A percentile compares a stretch with the other conserved stretches of the same genome.
phyloP scores from a whole-genome alignment of 2,113 vertebrate genomes.

The Sinocyclocheilus maitianheensis region DNA sequence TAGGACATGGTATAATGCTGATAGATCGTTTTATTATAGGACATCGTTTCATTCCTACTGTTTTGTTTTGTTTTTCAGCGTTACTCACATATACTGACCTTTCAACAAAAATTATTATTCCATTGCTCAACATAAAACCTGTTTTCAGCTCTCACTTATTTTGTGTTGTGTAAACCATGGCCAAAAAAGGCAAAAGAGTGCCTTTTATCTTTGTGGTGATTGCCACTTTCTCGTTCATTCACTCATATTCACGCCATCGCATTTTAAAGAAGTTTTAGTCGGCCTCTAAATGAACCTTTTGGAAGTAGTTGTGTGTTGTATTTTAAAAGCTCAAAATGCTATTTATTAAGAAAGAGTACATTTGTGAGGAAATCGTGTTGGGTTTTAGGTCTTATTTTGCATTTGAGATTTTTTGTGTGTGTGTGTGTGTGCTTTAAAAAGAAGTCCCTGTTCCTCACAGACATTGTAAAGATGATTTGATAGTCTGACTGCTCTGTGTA shows the following conservation, averaged over 20 bases:
- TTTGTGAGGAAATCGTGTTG: neutral
- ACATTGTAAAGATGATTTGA: slow-evolving; percentile 4
- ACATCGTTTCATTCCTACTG: neutral
- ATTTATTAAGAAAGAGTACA: slow-evolving; percentile 27
- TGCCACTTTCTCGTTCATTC: slow-evolving; percentile 12
- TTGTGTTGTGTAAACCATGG: slow-evolving; percentile 30
- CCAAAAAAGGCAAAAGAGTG: slow-evolving; percentile 51
- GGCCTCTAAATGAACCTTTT: slow-evolving; percentile 12
- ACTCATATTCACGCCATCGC: neutral
- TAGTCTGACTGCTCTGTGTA: slow-evolving; percentile 12
- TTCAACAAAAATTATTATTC: neutral
- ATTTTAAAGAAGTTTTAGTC: neutral
- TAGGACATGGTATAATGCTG: neutral
- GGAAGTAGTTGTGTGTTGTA: slow-evolving; percentile 14
- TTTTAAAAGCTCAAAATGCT: slow-evolving; percentile 16
- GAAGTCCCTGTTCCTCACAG: slow-evolving; percentile 16
- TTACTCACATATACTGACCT: neutral
- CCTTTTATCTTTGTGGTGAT: slow-evolving; percentile 32
- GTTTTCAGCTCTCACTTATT: neutral
- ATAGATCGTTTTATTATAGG: neutral
- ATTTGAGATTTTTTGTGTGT: neutral
- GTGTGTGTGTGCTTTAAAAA: neutral
- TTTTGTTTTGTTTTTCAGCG: slow-evolving; percentile 1
- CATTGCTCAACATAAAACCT: neutral
- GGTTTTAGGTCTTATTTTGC: slow-evolving; percentile 18